Conservation (phyloP, 2,888 invertebrate genomes). For the Eueremaeus valkanovi region DNA sequence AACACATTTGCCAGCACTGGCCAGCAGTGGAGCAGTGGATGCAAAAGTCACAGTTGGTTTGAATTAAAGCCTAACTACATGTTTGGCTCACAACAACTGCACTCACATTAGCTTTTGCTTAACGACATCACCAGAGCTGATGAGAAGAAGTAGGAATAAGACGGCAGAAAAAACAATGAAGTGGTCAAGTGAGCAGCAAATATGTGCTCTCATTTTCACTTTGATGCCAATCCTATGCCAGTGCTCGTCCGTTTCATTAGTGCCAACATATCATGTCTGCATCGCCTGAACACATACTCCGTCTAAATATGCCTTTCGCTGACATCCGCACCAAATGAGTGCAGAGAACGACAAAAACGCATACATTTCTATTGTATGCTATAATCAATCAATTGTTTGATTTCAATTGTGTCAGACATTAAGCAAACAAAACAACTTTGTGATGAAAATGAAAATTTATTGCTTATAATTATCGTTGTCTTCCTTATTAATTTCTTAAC, state of each 20-base stretch:
- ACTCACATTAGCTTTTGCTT: background rate
- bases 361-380: background rate
- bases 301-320: slow-evolving; percentile 7
- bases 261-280: background rate
- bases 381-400: slow-evolving; percentile 23
- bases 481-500: slow-evolving; percentile 30
- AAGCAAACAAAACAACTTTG: slow-evolving; percentile 7
- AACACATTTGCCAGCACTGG: background rate
- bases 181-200: slow-evolving; percentile 8
- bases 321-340: slow-evolving; percentile 17
- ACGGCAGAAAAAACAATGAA: background rate
- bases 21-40: background rate
- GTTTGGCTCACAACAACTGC: background rate
- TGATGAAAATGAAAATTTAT: slow-evolving; percentile 27
- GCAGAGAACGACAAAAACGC: background rate
- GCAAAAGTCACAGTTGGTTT: slow-evolving; percentile 13
- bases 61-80: slow-evolving; percentile 8
- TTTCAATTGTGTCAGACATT: background rate
- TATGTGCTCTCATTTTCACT: background rate
- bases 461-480: slow-evolving; percentile 1
- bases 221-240: background rate
- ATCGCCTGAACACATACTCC: background rate
- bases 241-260: too few species aligned
- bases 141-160: background rate
- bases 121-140: slow-evolving; percentile 11